These are phyloP conservation scores for Pogona vitticeps DNA, from an alignment of 2,113 vertebrate genomes.

Conservation along the genomic window DNA sequence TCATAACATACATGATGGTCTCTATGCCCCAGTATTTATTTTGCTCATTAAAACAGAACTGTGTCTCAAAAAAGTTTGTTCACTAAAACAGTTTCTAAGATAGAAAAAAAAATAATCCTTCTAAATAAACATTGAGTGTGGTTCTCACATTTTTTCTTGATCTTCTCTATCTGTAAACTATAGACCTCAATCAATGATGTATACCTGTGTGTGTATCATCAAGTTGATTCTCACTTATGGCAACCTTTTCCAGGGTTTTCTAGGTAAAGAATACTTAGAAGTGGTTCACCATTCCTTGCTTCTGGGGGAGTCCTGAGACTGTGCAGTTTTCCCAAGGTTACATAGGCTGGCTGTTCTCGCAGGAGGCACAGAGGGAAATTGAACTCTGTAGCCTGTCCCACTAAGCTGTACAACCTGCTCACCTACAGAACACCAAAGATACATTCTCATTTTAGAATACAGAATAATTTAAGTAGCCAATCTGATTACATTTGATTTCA, in stretches of 20 bases:
- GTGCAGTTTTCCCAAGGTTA: no score
- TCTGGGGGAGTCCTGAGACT: no score
- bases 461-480: not conserved
- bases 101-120: not conserved
- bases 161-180: slow-evolving; percentile 47
- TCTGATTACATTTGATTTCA: not conserved
- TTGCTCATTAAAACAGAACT: not conserved
- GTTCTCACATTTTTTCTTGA: not conserved
- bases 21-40: not conserved
- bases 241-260: no score
- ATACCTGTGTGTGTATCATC: slow-evolving; percentile 20
- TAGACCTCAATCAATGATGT: slow-evolving; percentile 37
- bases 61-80: slow-evolving; percentile 55
- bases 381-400: no score
- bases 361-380: no score
- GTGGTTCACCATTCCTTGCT: no score
- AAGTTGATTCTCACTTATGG: no score
- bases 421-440: slow-evolving; percentile 1
- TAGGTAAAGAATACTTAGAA: no score
- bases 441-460: slow-evolving; percentile 1
- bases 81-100: slow-evolving; percentile 48
- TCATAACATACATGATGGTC: slow-evolving; percentile 45
- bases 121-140: slow-evolving; percentile 47
- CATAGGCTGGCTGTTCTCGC: no score
- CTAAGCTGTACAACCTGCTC: no score